Base-by-base conservation (phyloP, 2,888 invertebrate species). In the Stenotaenia linearis region DNA sequence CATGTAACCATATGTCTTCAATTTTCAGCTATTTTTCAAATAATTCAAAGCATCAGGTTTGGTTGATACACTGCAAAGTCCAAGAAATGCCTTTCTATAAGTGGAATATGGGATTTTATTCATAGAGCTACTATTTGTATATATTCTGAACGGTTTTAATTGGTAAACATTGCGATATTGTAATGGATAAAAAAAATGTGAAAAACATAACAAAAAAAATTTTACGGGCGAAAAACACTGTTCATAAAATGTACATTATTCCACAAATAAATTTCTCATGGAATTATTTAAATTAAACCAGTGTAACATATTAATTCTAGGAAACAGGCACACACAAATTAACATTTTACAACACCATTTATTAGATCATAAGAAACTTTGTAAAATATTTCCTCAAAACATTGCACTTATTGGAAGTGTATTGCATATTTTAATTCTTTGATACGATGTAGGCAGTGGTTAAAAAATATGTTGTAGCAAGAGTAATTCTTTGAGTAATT, bases 31-130 rank as follows among this genome's bases (percentile, higher is more conserved):
- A 80, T 80, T 78, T 80, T 80, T 56, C 80, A 80, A 56, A 80
- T 80, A 30, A 80, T 80, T 30, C 80, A 80, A 77, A 80, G 80
- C 80, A 80, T 80, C 61, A 69, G 80, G 30, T 80, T 80, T 23
- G 79, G 78, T 23, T 80, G 69, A 80, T 37, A 6, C 10, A 75
- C 75, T 32, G 32, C 12, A 75, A 28, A 32, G 23, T 25, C 69
- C 75, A 75, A 75, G 25, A 75, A 75, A 32, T 75, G 75, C 56
- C 56, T 56, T 56, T 56, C 23, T 10, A 40, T 12, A 40, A 40
- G 40, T 40, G 40, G 40, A 40, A 40, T 40, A 40, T 40, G 40
- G 40, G 56, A 56, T 23, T 23, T 6, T n/a, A 56, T 56, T 56
- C 23, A 18, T 56, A 56, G 18, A 56, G 56, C 56, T 21, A 56